Conservation (phyloP, 1,140 invertebrate species). For the Drosophila nannoptera region DNA sequence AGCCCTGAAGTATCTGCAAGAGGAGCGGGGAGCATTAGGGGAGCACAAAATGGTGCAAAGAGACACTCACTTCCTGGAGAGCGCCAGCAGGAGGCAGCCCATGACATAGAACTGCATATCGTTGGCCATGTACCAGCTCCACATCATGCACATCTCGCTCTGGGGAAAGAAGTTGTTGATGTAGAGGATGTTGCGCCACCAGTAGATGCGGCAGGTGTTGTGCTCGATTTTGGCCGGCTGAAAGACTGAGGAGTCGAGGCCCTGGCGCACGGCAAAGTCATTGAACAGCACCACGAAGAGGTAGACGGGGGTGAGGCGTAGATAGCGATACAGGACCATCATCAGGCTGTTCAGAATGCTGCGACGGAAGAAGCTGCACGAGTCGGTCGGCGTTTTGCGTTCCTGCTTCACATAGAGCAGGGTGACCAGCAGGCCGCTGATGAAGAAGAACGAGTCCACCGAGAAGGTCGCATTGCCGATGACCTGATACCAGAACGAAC, state of each 20-base stretch:
- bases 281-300: slow-evolving; percentile 88
- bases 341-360: slow-evolving; percentile 81
- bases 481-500: slow-evolving; percentile 89
- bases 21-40: neutral
- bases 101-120: slow-evolving; percentile 94
- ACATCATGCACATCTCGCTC: slow-evolving; percentile 91
- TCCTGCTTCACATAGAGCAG: slow-evolving; percentile 85
- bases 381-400: slow-evolving; percentile 54
- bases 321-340: slow-evolving; percentile 84
- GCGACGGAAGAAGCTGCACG: slow-evolving; percentile 66
- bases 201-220: slow-evolving; percentile 87
- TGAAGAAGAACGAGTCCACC: slow-evolving; percentile 95
- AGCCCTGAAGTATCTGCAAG: slow-evolving; percentile 81
- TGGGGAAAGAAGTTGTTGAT: slow-evolving; percentile 89
- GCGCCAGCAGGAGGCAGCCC: slow-evolving; percentile 85
- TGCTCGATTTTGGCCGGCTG: slow-evolving; percentile 85
- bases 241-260: slow-evolving; percentile 85
- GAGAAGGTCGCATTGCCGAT: slow-evolving; percentile 94
- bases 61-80: slow-evolving; percentile 85
- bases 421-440: slow-evolving; percentile 89
- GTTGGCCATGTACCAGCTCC: slow-evolving; percentile 95
- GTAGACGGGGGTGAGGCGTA: slow-evolving; percentile 89
- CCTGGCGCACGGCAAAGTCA: slow-evolving; percentile 83
- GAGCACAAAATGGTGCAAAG: neutral
- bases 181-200: slow-evolving; percentile 91